phyloP scores from a whole-genome alignment of 2,113 vertebrate species.

The Pygoscelis adeliae region DNA sequence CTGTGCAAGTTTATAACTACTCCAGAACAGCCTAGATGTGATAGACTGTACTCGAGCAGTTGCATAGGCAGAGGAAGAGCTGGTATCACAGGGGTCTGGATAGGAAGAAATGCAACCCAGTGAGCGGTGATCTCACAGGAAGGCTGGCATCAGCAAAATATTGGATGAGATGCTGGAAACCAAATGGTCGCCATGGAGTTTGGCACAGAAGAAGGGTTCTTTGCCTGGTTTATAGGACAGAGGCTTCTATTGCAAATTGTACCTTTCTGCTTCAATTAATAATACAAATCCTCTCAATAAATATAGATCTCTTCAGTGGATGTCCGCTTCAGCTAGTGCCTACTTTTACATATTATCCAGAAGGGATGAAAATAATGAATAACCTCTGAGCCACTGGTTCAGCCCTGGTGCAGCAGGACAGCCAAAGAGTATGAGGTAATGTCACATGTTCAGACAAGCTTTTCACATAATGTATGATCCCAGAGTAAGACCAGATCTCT shows the following conservation, averaged over 20 bases:
- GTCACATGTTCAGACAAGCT: not conserved
- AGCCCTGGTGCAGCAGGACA: not conserved
- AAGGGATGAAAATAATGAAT: not conserved
- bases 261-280: not conserved
- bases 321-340: not conserved
- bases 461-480: not conserved
- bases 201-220: not conserved
- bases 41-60: not conserved
- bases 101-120: not conserved
- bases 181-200: accelerated
- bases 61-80: not conserved
- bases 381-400: not conserved
- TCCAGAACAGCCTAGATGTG: not conserved
- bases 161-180: not conserved
- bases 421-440: not conserved
- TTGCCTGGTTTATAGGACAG: not conserved
- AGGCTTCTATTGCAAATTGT: not conserved
- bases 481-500: not conserved
- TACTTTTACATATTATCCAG: not conserved
- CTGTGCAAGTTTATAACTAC: not conserved
- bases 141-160: not conserved
- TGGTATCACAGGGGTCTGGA: not conserved
- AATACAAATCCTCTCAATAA: not conserved
- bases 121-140: not conserved
- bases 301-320: not conserved